A percentile compares a stretch with the other conserved stretches of the same genome.
Conservation (phyloP, 2,797 vertebrate species). For the Acipenser oxyrinchus region DNA sequence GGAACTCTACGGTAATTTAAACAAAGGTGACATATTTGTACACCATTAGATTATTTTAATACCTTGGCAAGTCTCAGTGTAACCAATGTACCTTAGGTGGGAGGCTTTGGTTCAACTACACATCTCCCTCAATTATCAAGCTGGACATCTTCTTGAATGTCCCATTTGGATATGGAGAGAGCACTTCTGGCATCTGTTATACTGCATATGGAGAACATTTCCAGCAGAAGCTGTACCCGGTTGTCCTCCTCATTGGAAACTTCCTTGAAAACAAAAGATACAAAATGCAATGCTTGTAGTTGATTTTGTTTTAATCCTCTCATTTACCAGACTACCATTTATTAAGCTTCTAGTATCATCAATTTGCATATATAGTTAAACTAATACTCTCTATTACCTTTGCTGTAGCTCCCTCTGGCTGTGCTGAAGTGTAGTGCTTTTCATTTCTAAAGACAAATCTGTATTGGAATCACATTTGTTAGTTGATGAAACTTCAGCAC, state of each 20-base stretch:
- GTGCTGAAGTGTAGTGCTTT: slow-evolving; percentile 46
- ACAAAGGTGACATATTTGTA: no score
- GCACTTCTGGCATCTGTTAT: slow-evolving; percentile 79
- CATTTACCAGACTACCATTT: no score
- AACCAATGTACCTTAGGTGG: slow-evolving; percentile 59
- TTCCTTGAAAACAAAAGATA: not conserved
- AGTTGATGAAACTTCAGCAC: slow-evolving; percentile 34
- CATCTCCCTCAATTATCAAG: slow-evolving; percentile 86
- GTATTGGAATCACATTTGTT: no score
- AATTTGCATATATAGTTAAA: no score
- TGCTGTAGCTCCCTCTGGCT: slow-evolving; percentile 63
- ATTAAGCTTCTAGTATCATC: no score
- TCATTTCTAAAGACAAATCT: slow-evolving; percentile 21
- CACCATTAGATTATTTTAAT: no score
- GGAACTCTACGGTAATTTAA: no score
- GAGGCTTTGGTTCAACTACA: slow-evolving; percentile 52
- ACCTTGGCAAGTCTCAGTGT: no score
- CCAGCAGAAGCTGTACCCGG: slow-evolving; percentile 77
- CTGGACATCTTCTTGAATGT: slow-evolving; percentile 89
- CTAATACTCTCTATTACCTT: slow-evolving; percentile 54
- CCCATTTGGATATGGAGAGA: slow-evolving; percentile 83
- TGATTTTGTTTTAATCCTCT: no score
- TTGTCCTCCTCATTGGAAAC: slow-evolving; percentile 52
- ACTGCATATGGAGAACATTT: slow-evolving; percentile 89
- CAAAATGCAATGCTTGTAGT: not conserved